Percentiles rank a stretch among this genome's conserved stretches.
Evolutionary conservation across 2,113 vertebrate species (phyloP).

Genomic region (Mormyrus iriodes): DNA sequence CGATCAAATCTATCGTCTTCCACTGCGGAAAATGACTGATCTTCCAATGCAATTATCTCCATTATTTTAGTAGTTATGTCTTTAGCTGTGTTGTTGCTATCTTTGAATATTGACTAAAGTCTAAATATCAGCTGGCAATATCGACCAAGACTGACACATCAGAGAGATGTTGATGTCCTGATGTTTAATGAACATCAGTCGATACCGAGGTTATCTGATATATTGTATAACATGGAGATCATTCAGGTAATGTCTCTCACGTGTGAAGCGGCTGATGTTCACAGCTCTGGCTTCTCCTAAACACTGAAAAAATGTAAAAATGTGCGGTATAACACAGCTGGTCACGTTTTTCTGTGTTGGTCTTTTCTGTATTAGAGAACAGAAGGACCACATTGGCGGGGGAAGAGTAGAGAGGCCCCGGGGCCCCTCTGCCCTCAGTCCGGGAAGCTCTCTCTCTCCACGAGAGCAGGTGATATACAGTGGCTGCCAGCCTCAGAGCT

Average conservation of each 20-base stretch:
- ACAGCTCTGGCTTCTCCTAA: too few species aligned
- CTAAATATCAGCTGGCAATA: not conserved
- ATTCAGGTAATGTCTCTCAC: too few species aligned
- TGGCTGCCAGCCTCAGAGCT: conserved; percentile 77
- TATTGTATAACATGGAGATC: not conserved
- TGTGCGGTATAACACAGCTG: not conserved
- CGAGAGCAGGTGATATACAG: conserved; percentile 81
- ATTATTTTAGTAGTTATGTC: not conserved
- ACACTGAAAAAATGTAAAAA: too few species aligned
- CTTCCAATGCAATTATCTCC: not conserved
- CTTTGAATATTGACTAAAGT: not conserved
- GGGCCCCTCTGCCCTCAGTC: conserved; percentile 31
- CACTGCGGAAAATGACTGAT: not conserved
- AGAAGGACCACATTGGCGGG: not conserved
- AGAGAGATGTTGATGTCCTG: not conserved
- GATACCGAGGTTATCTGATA: not conserved
- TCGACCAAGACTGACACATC: not conserved
- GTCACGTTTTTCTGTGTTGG: not conserved
- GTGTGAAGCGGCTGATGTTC: too few species aligned
- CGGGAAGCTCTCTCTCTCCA: conserved; percentile 57
- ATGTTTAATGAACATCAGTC: not conserved
- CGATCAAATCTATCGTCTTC: not conserved
- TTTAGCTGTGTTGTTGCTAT: not conserved
- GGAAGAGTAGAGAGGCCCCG: not conserved
- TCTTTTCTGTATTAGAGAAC: too few species aligned